Evolutionary conservation across 2,113 vertebrate genomes (phyloP).

Genomic region (Coreoperca whiteheadi): DNA sequence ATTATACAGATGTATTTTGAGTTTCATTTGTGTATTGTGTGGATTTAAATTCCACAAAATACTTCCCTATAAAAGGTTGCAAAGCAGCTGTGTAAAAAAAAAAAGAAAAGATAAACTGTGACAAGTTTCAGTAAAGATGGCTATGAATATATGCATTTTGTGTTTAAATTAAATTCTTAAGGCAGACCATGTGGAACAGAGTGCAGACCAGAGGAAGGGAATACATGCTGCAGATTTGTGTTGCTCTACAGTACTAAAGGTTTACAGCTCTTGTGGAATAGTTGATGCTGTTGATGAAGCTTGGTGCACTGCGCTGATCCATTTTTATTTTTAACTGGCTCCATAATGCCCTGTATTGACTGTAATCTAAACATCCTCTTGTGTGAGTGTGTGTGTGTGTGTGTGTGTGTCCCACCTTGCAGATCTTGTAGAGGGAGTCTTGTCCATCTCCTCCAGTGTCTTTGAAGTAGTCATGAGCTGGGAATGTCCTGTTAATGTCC

Average conservation of each 20-base stretch:
- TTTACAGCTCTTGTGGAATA: conserved; percentile 20
- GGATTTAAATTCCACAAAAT: neutral
- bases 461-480: conserved; percentile 99
- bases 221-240: neutral
- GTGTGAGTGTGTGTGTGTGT: neutral
- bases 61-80: neutral
- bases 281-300: conserved; percentile 10
- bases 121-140: neutral
- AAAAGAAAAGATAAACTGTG: neutral
- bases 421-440: conserved; percentile 99
- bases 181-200: neutral
- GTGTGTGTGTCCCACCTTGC: conserved; percentile 88
- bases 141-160: neutral
- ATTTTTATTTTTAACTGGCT: neutral
- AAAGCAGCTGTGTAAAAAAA: too few relatives aligned
- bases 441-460: conserved; percentile 98
- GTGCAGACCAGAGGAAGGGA: neutral
- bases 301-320: conserved; percentile 4
- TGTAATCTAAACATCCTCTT: conserved; percentile 1
- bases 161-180: neutral
- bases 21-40: neutral
- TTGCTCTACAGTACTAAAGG: conserved; percentile 4
- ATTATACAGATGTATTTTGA: neutral
- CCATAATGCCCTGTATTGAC: neutral
- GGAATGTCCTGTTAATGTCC: conserved; percentile 98